Evolutionary conservation across 2,113 vertebrate species (phyloP).

Genomic region (Nerophis lumbriciformis): DNA sequence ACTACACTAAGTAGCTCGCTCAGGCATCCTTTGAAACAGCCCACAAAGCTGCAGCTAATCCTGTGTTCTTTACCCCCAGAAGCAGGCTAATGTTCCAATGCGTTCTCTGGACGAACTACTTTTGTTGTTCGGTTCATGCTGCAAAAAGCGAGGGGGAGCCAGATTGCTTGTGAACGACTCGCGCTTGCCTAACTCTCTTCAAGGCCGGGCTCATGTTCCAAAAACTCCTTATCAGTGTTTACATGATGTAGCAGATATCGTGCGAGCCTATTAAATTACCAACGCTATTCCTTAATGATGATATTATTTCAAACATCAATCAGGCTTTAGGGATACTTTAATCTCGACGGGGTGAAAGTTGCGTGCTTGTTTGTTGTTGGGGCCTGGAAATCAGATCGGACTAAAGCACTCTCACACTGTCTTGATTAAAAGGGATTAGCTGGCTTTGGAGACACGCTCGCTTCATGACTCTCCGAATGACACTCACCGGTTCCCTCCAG

Average conservation of each 20-base stretch:
- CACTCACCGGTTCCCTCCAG: not conserved
- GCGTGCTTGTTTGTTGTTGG: not conserved
- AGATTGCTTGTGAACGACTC: constrained; percentile 1
- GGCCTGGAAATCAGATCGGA: constrained; percentile 3
- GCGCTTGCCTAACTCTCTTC: not conserved
- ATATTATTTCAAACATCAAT: constrained; percentile 4
- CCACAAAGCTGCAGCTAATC: constrained; percentile 37
- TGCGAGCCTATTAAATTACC: not conserved
- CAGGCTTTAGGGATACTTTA: not conserved
- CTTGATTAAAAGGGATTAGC: constrained; percentile 12
- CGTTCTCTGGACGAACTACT: constrained; percentile 26
- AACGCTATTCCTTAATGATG: not conserved
- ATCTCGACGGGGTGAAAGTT: constrained; percentile 2
- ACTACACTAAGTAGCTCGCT: constrained; percentile 1
- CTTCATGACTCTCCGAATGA: not conserved
- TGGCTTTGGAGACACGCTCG: constrained; percentile 2
- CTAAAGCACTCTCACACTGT: not conserved
- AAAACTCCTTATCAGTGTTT: not conserved
- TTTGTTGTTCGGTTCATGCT: constrained; percentile 13
- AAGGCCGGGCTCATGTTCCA: not conserved
- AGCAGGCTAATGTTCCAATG: constrained; percentile 22
- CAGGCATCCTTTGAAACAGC: constrained; percentile 21
- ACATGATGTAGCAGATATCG: not conserved
- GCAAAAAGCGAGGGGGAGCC: not conserved
- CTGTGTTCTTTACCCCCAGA: constrained; percentile 14